Conservation (phyloP, 1,140 invertebrate genomes). For the Chrysopa pallens region DNA sequence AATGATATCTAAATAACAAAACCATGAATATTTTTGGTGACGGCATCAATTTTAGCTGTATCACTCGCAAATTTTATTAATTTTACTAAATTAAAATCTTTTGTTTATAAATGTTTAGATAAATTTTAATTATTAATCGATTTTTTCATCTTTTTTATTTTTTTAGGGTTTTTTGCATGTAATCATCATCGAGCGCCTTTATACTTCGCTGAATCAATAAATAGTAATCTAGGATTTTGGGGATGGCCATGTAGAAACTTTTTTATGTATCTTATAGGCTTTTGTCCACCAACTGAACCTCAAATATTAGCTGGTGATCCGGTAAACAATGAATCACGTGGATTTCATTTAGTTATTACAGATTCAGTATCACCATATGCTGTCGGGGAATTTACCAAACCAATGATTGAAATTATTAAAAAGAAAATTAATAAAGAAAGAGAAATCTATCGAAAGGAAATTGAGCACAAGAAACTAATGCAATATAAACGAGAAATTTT, state of each 20-base stretch:
- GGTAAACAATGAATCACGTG: constrained; percentile 7
- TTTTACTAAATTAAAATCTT: too few species aligned
- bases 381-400: constrained; percentile 14
- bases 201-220: constrained; percentile 61
- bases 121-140: too few species aligned
- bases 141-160: neutral
- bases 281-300: constrained; percentile 23
- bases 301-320: constrained; percentile 18
- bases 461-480: too few species aligned
- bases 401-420: constrained; percentile 11
- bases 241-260: constrained; percentile 45
- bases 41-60: too few species aligned
- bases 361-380: constrained; percentile 16
- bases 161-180: constrained; percentile 27
- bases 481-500: too few species aligned
- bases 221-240: constrained; percentile 45
- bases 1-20: too few species aligned
- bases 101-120: too few species aligned
- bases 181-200: constrained; percentile 44
- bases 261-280: constrained; percentile 37
- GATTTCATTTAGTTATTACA: constrained; percentile 19
- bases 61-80: too few species aligned
- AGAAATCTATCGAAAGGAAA: neutral
- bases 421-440: neutral
- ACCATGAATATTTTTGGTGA: too few species aligned